These are phyloP conservation scores for Nerophis lumbriciformis DNA, from an alignment of 2,113 vertebrate species.

Conservation along the genomic window DNA sequence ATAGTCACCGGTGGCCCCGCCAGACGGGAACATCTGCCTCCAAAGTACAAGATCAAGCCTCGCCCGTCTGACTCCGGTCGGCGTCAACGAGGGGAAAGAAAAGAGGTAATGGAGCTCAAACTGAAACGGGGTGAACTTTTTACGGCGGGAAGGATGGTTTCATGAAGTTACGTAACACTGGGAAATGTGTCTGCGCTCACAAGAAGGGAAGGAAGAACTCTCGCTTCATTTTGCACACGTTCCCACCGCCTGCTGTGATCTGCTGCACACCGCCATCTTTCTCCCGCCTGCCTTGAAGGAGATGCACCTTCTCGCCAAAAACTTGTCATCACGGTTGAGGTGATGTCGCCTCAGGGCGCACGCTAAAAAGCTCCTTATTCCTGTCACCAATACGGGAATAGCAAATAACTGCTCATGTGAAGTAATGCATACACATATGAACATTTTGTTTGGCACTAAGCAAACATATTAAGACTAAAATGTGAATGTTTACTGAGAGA, in stretches of 20 bases:
- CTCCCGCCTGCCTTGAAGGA: constrained; percentile 9
- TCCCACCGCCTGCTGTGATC: constrained; percentile 6
- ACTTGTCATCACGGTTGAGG: neutral
- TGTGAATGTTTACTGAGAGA: no score
- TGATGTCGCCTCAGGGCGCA: constrained; percentile 37
- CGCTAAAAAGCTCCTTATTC: neutral
- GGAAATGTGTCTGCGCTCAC: neutral
- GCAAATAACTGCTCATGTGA: no score
- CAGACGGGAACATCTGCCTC: neutral
- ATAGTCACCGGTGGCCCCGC: constrained; percentile 6
- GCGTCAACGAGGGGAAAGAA: constrained; percentile 12
- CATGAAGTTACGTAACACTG: constrained; percentile 22
- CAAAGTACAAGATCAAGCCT: constrained; percentile 2
- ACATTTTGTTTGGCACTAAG: no score
- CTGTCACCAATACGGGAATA: no score
- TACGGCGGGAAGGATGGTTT: constrained; percentile 9
- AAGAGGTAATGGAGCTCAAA: neutral
- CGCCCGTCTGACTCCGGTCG: constrained; percentile 27
- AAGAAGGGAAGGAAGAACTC: constrained; percentile 22
- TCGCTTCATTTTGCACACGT: constrained; percentile 16
- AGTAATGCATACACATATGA: no score
- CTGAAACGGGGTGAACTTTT: constrained; percentile 31
- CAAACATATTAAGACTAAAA: no score
- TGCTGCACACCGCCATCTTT: constrained; percentile 11
- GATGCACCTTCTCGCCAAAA: neutral